Base-by-base conservation (phyloP, 2,888 invertebrate species). In the Rhimphoctona megacephalus region DNA sequence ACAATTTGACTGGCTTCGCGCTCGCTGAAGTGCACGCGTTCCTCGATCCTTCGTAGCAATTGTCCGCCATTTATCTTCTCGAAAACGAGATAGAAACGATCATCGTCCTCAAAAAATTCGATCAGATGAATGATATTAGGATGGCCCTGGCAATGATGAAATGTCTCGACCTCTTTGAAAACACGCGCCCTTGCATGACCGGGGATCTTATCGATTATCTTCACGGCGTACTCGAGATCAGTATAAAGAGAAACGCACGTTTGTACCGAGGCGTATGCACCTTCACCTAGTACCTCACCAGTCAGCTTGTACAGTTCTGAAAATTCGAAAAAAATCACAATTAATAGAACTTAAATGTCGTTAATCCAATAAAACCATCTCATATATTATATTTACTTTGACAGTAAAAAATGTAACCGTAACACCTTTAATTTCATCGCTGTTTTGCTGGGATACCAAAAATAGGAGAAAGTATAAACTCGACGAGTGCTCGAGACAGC, bases 81-180 rank as follows among this genome's bases (percentile, higher is more conserved):
- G 96, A 99, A 99, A 94, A 99, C 98, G 95, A 99, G 97, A 95
- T 98, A 99, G 95, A 99, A 99, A 95, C 97, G 97, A 95, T 98
- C 98, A 93, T 98, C 98, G 95, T 99, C 99, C 95, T 99, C 99
- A 95, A 99, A 98, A 95, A 98, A 98, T 95, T 99, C 99, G 92
- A 98, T 97, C 95, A 99, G 96, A 95, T 99, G 99, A 94, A 99
- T 98, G 95, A 99, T 99, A 95, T 99, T 98, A 88, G 98, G 98
- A 95, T 99, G 99, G 91, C 98, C 98, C 95, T 98, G 98, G 95
- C 99, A 99, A 95, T 99, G 98, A 95, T 99, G 98, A 96, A 99
- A 99, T 90, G 99, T 99, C 96, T 99, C 99, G 93, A 99, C 99
- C 95, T 99, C 99, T 92, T 99, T 98, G 96, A 99, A 98, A 92